Evolutionary conservation across 2,888 invertebrate genomes (phyloP), one percentile per base, ranked within the genome.

Genomic region (Salpingus planirostris): DNA sequence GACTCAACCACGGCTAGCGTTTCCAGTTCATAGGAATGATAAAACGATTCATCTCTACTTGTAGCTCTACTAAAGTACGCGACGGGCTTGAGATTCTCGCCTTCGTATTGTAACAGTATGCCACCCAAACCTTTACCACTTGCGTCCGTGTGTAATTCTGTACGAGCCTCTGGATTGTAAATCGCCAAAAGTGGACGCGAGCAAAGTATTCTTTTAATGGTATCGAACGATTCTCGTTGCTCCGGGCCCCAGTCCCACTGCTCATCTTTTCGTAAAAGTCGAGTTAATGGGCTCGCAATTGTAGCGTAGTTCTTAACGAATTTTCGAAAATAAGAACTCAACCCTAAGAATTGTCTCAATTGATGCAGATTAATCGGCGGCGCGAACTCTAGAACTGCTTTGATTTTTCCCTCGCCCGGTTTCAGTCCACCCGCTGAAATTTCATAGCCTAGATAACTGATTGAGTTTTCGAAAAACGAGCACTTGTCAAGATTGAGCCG

Each of bases 1-100:
- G 46, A 46, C 14, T 40, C 49, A 0, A 58, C 44, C 1, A 59
- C 44, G 0, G 59, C 61, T 31, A 60, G 37, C 5, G 47, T 43
- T 32, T 60, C 54, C 3, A 47, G 27, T 21, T 60, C 55, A 10
- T 50, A 44, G 3, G 47, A 45, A 11, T 50, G 46, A 26, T 55
- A 59, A 8, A 18, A 18, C 6, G 18, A 18, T 18, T 18, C 18
- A 8, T 18, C 18, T 18, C 18, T 18, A 18, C 18, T 18, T 7
- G 24, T 18, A n/a, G 13, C 24, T 11, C 29, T 22, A 15, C 33
- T 33, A 3, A 33, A 15, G 2, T 22, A 22, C 10, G 25, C 29
- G 7, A 29, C 29, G 13, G 27, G 33, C n/a, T 11, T 8, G 21
- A 33, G 25, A 21, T 29, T 23, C 7, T 24, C 15, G 18, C 8